Evolutionary conservation across 2,888 invertebrate species (phyloP).

Genomic region (Oxytorus armatus): DNA sequence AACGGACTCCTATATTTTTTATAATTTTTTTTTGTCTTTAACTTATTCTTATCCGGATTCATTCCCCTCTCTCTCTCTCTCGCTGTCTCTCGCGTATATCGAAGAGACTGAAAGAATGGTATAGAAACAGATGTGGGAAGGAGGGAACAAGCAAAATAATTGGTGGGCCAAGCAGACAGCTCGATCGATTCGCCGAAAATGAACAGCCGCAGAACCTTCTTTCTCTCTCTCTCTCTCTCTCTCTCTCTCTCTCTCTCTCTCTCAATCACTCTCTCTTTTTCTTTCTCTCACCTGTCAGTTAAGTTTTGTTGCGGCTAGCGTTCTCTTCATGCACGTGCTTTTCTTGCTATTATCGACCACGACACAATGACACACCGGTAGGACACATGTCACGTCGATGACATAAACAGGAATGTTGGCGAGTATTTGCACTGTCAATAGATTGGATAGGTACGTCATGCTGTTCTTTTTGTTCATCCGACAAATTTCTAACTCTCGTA

Average conservation of each 20-base stretch:
- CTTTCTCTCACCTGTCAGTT: constrained; percentile 34
- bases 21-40: constrained; percentile 20
- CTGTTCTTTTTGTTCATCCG: constrained; percentile 12
- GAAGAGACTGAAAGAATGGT: constrained; percentile 30
- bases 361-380: constrained; percentile 6
- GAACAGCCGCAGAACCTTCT: constrained; percentile 37
- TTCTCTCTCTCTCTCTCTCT: constrained; percentile 15
- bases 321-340: constrained; percentile 8
- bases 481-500: background rate
- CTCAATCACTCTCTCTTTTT: constrained; percentile 14
- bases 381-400: background rate
- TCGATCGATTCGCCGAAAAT: constrained; percentile 71
- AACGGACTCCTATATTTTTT: constrained; percentile 23
- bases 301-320: constrained; percentile 6
- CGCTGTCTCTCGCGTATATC: background rate
- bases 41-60: no score
- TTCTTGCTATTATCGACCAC: background rate
- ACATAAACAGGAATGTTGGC: constrained; percentile 5
- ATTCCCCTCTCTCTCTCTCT: constrained; percentile 4
- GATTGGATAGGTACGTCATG: background rate
- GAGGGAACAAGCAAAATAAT: constrained; percentile 75
- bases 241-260: constrained; percentile 44
- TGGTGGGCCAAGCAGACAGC: constrained; percentile 62
- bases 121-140: constrained; percentile 61
- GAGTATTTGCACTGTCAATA: background rate